Evolutionary conservation across 2,113 vertebrate genomes (phyloP), one percentile per base, ranked within the genome.

Genomic region (Crocuta crocuta): DNA sequence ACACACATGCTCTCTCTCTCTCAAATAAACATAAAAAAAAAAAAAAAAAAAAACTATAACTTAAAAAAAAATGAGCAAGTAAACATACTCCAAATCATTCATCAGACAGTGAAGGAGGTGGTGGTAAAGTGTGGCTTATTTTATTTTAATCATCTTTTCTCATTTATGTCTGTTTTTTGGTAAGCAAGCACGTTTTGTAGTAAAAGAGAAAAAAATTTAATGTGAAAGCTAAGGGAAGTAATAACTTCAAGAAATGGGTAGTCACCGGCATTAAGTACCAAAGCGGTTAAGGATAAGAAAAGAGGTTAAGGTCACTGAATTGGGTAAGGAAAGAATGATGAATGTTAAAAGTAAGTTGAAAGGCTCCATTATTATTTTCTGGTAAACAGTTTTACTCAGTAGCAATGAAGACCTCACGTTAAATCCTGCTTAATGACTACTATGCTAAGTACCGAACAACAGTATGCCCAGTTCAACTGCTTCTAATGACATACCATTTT

Each of bases 81-180:
- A 43, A 92, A 74, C 33, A 82, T 39, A 90, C 39, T 89, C 71
- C 61, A 48, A 63, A 43, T 0, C 73, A 21, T n/a, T 70, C 17
- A 48, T 35, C 55, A 13, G 43, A 50, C 17, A 35, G 13, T 4
- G 35, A 89, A 33, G 3, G 4, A 17, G 39, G 31, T 4, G 19
- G 3, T 35, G 12, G 68, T 65, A 1, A 8, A 45, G 11, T 31
- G 28, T 39, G 45, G 7, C 48, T 95, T 68, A 65, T 84, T 61
- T 82, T 24, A 80, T 74, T 94, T 93, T 85, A 63, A 48, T 96
- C 39, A 19, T 61, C 91, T 73, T 73, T 92, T 63, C 88, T 70
- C 50, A n/a, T 39, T 89, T 48, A 48, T 31, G 19, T 53, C 26
- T 79, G n/a, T 85, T 66, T 71, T 61, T 50, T 7, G 4, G 28